A percentile compares a stretch with the other conserved stretches of the same genome.
Evolutionary conservation across 2,888 invertebrate genomes (phyloP).

Genomic region (Pammene fasciana): DNA sequence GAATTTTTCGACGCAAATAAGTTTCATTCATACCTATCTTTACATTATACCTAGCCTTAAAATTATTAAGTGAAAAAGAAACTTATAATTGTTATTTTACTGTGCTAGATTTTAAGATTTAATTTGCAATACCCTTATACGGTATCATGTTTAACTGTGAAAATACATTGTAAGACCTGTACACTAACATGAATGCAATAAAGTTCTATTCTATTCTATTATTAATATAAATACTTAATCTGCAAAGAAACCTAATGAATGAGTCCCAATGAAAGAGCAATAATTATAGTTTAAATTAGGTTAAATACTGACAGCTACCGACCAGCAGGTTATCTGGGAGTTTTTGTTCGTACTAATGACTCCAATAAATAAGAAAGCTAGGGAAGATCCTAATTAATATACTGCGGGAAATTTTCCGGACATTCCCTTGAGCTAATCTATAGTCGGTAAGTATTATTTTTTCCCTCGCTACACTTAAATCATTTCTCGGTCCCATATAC

Average conservation of each 20-base stretch:
- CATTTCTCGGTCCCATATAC: constrained; percentile 65
- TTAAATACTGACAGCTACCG: constrained; percentile 26
- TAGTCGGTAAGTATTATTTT: constrained; percentile 46
- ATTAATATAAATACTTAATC: neutral
- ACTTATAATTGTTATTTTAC: too few relatives aligned
- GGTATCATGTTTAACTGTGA: too few relatives aligned
- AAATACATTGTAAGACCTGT: too few relatives aligned
- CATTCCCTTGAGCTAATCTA: constrained; percentile 33
- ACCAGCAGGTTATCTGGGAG: neutral
- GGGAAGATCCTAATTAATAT: constrained; percentile 36
- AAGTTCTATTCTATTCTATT: too few relatives aligned
- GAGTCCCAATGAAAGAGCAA: constrained; percentile 17
- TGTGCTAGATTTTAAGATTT: too few relatives aligned
- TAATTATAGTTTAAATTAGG: constrained; percentile 29
- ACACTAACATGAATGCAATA: too few relatives aligned
- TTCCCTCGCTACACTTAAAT: constrained; percentile 60
- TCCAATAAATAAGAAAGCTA: constrained; percentile 38
- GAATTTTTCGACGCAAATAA: too few relatives aligned
- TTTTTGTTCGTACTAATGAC: constrained; percentile 35
- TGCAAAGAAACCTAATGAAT: constrained; percentile 16
- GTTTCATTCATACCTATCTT: too few relatives aligned
- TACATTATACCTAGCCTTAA: too few relatives aligned
- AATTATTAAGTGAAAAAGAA: too few relatives aligned
- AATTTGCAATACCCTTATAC: too few relatives aligned
- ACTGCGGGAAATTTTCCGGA: constrained; percentile 38